These are phyloP conservation scores for Delichon dasypus DNA, from an alignment of 2,797 vertebrate genomes.

Conservation along the genomic window DNA sequence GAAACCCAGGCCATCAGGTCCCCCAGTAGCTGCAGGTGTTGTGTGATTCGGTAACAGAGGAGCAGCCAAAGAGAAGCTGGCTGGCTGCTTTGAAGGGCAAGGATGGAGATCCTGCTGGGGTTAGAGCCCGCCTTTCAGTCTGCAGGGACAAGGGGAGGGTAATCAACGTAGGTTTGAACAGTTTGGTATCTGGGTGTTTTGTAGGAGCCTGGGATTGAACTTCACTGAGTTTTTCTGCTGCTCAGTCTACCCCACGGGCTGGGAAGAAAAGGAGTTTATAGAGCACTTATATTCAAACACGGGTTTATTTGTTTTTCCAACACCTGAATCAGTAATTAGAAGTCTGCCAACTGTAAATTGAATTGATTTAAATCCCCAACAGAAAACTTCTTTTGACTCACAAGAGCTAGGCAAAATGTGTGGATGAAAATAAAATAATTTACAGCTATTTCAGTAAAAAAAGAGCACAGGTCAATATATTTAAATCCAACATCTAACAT, in stretches of 20 bases:
- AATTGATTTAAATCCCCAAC: not conserved
- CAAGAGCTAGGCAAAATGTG: not conserved
- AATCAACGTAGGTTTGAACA: rapidly evolving
- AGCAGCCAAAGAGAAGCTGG: not conserved
- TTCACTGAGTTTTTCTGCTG: not conserved
- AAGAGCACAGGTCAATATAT: not conserved
- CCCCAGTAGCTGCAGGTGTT: not conserved
- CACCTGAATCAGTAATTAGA: not conserved
- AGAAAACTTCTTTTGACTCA: not conserved
- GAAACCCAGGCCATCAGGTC: not conserved
- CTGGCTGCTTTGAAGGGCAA: not conserved
- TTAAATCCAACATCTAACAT: conserved; percentile 11
- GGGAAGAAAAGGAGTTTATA: not conserved
- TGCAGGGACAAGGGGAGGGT: not conserved
- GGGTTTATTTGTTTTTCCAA: not conserved
- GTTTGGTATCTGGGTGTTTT: not conserved
- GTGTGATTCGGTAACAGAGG: not conserved
- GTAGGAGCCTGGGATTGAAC: not conserved
- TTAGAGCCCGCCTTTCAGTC: rapidly evolving
- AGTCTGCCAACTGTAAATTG: not conserved
- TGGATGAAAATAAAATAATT: not conserved
- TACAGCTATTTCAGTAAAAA: not conserved
- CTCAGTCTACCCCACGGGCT: not conserved
- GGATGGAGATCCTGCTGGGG: not conserved
- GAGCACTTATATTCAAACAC: not conserved